Base-by-base conservation (phyloP, 1,140 invertebrate species). In the Drosophila ercepeae region DNA sequence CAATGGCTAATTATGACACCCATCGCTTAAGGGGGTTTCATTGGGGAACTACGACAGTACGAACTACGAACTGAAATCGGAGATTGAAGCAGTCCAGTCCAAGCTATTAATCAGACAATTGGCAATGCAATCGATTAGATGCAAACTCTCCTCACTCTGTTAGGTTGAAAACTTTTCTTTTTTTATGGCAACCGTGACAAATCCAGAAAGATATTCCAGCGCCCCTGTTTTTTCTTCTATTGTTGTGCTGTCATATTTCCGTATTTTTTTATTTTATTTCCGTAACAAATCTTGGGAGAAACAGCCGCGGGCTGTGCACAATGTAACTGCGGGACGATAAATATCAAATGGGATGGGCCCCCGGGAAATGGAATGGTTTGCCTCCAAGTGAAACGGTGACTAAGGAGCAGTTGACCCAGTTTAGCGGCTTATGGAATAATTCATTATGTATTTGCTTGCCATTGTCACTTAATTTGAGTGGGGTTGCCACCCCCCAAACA, bases 401-500 rank as follows among this genome's bases (percentile, higher is more conserved):
- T 57, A 67, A 44, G 46, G 39, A 68, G 36, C 73, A 81, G 58
- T 81, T 88, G 61, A 73, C 72, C 75, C 77, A 69, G 82, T 78
- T 82, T 75, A 82, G 84, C 77, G 59, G 82, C 77, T 86, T 82
- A 88, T 75, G 82, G 57, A 86, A 88, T 88, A 77, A 88, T 86
- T 88, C 82, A 88, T 88, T 88, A 82, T 81, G 64, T 77, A 86
- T 84, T 69, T 75, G 78, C 68, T 68, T 54, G 73, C 73, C 75
- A 59, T 69, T 86, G 82, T 86, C 82, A 77, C 77, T 81, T 86
- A 74, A 86, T 82, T 88, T 82, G 69, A 88, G 82, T 88, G 77
- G 53, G 60, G 53, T 53, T 45, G 32, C 23, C 36, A 1, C 39
- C n/a, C n/a, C n/a, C n/a, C n/a, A n/a, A n/a, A n/a, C n/a, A n/a